Percentiles rank a stretch among this genome's conserved stretches.
These are phyloP conservation scores for Conomelus anceps DNA, from an alignment of 2,888 invertebrate species.

Conservation along the genomic window DNA sequence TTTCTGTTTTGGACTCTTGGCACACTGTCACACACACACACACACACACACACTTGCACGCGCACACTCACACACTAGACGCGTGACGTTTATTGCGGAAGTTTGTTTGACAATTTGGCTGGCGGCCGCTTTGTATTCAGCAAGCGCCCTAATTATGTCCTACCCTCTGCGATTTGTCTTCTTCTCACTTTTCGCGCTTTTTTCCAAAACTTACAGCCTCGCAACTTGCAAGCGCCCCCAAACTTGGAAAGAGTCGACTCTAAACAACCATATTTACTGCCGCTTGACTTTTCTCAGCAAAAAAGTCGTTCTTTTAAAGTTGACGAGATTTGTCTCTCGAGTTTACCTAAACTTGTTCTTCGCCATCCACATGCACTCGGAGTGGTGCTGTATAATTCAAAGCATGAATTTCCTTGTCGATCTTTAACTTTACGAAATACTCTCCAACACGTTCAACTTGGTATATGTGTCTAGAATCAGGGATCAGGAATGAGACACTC, in stretches of 20 bases:
- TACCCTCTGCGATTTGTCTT: constrained; percentile 4
- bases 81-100: constrained; percentile 12
- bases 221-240: background rate
- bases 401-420: background rate
- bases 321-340: background rate
- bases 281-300: background rate
- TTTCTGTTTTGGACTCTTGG: background rate
- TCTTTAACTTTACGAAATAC: background rate
- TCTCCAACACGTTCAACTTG: background rate
- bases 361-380: background rate
- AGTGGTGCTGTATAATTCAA: background rate
- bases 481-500: background rate
- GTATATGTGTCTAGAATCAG: background rate
- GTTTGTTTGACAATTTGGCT: constrained; percentile 13
- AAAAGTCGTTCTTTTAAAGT: background rate
- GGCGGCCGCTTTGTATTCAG: constrained; percentile 1
- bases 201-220: constrained; percentile 3
- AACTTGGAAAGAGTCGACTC: background rate
- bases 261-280: background rate
- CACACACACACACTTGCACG: background rate
- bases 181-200: background rate
- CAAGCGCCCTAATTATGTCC: constrained; percentile 8
- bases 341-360: background rate
- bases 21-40: background rate
- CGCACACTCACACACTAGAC: background rate